These are phyloP conservation scores for Phenacoccus solenopsis DNA, from an alignment of 1,140 invertebrate genomes.

Conservation along the genomic window DNA sequence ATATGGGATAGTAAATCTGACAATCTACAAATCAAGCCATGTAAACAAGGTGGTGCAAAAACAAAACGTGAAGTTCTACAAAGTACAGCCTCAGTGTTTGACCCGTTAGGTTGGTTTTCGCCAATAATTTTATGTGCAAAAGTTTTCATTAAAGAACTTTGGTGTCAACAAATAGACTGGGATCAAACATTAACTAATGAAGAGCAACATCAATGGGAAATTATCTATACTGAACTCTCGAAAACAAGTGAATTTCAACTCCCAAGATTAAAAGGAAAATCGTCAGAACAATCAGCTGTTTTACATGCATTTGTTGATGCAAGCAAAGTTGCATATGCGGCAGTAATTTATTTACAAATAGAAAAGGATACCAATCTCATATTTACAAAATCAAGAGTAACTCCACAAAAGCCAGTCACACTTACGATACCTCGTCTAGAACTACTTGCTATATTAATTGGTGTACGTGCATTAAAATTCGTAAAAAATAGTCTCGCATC, in stretches of 20 bases:
- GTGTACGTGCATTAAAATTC: too few species aligned
- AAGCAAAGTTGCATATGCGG: too few species aligned
- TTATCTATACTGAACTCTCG: background rate
- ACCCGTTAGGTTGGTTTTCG: background rate
- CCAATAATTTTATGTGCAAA: background rate
- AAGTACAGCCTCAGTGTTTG: background rate
- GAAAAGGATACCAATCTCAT: too few species aligned
- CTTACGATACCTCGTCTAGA: too few species aligned
- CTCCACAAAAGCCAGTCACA: too few species aligned
- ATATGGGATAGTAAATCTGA: background rate
- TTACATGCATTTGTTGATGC: constrained; percentile 1
- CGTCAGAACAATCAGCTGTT: background rate
- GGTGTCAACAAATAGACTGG: background rate
- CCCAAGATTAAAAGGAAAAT: background rate
- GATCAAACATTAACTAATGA: background rate
- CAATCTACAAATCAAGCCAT: background rate
- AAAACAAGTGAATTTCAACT: background rate
- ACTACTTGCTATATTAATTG: too few species aligned
- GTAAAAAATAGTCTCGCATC: too few species aligned
- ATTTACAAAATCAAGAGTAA: too few species aligned
- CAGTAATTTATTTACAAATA: too few species aligned
- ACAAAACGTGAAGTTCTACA: background rate
- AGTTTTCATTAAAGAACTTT: background rate
- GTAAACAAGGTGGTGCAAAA: background rate
- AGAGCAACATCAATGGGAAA: background rate